phyloP scores from a whole-genome alignment of 2,113 vertebrate species.

The Chloropsis hardwickii region DNA sequence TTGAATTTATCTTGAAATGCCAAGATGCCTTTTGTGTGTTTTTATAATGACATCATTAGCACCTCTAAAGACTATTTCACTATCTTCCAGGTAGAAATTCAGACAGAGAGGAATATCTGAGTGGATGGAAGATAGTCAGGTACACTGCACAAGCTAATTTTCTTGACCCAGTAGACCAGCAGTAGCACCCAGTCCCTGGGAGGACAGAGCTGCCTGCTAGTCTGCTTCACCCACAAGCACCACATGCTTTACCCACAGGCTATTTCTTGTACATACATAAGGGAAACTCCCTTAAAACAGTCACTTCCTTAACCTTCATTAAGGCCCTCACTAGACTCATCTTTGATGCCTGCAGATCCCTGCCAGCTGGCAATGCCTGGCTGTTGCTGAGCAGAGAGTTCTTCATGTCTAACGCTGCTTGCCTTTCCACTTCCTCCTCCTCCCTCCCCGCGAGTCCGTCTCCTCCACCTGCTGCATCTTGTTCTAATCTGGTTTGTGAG shows the following conservation, averaged over 20 bases:
- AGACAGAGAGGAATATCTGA: neutral
- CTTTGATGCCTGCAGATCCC: slow-evolving; percentile 32
- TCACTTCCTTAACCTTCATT: slow-evolving; percentile 39
- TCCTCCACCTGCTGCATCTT: slow-evolving; percentile 64
- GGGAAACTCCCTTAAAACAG: slow-evolving; percentile 56
- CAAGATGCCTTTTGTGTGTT: neutral
- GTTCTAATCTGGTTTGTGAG: slow-evolving; percentile 51
- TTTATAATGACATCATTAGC: slow-evolving; percentile 19
- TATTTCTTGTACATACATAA: slow-evolving; percentile 10
- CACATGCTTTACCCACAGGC: slow-evolving; percentile 7
- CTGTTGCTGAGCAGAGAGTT: slow-evolving; percentile 53
- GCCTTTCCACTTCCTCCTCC: slow-evolving; percentile 47
- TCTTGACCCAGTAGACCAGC: neutral
- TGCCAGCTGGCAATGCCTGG: slow-evolving; percentile 42
- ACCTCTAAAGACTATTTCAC: neutral
- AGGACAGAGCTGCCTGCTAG: neutral
- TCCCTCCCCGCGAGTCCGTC: slow-evolving; percentile 45
- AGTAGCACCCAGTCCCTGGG: neutral
- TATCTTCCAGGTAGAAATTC: neutral
- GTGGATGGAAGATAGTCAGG: neutral
- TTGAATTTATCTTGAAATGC: slow-evolving; percentile 33
- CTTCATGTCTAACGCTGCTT: neutral
- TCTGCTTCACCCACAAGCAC: slow-evolving; percentile 13
- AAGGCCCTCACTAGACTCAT: slow-evolving; percentile 14
- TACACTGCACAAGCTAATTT: neutral